Conservation (phyloP, 2,113 vertebrate genomes). For the Perca flavescens region DNA sequence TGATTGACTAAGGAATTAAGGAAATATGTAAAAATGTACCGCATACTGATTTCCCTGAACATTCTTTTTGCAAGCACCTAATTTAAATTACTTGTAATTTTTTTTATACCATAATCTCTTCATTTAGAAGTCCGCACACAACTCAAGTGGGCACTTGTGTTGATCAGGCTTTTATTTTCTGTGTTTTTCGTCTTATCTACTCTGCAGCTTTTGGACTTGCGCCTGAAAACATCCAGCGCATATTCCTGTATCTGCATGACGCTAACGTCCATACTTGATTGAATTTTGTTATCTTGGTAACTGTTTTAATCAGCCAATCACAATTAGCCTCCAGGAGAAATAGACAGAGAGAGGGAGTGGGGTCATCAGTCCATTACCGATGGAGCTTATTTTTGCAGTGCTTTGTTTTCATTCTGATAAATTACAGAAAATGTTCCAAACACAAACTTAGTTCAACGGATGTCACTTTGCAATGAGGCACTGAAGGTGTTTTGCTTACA, state of each 20-base stretch:
- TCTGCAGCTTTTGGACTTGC: slow-evolving; percentile 7
- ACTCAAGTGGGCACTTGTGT: slow-evolving; percentile 25
- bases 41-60: slow-evolving; percentile 12
- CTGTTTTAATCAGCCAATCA: slow-evolving; percentile 76
- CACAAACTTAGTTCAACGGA: slow-evolving; percentile 44
- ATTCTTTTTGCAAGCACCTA: neutral
- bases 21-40: slow-evolving; percentile 19
- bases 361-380: slow-evolving; percentile 12
- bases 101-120: slow-evolving; percentile 8
- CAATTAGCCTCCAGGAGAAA: slow-evolving; percentile 61
- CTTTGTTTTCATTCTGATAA: slow-evolving; percentile 35
- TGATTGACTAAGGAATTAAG: neutral
- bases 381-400: neutral
- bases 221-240: slow-evolving; percentile 18
- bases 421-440: slow-evolving; percentile 46
- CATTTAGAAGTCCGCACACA: neutral
- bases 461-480: slow-evolving; percentile 47
- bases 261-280: slow-evolving; percentile 63
- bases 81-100: neutral
- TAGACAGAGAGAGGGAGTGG: neutral
- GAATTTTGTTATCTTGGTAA: slow-evolving; percentile 76
- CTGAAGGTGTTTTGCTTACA: slow-evolving; percentile 25
- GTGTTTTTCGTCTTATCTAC: slow-evolving; percentile 36
- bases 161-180: slow-evolving; percentile 20
- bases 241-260: slow-evolving; percentile 63